These are phyloP conservation scores for Haplochromis vanheusdeni DNA, from an alignment of 2,113 vertebrate species.

Conservation along the genomic window DNA sequence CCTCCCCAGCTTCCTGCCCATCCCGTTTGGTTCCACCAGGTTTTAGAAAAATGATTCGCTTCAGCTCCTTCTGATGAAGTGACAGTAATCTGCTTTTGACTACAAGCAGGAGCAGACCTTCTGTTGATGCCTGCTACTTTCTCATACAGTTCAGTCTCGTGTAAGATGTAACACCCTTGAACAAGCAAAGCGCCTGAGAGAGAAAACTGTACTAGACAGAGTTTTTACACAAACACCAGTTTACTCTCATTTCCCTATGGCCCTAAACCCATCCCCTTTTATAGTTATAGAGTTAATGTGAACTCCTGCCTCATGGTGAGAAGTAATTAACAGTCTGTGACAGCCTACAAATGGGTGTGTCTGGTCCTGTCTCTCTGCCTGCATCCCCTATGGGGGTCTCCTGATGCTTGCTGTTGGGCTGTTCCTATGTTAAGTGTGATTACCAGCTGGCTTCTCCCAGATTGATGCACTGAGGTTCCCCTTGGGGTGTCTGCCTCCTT, in stretches of 20 bases:
- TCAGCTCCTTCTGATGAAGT: constrained; percentile 43
- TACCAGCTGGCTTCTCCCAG: constrained; percentile 59
- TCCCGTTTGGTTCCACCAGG: constrained; percentile 16
- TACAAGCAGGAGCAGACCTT: constrained; percentile 8
- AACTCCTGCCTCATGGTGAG: constrained; percentile 47
- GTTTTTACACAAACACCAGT: background rate
- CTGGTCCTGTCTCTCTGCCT: constrained; percentile 28
- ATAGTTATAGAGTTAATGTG: constrained; percentile 39
- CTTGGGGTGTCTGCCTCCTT: constrained; percentile 30
- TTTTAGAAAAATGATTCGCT: constrained; percentile 47
- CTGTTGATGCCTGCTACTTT: constrained; percentile 10
- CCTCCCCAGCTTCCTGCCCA: constrained; percentile 17
- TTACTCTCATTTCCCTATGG: background rate
- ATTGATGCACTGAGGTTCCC: constrained; percentile 45
- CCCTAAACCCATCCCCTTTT: constrained; percentile 17
- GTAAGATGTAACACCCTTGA: constrained; percentile 11
- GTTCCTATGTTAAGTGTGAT: constrained; percentile 51
- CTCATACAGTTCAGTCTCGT: background rate
- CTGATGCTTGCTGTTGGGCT: constrained; percentile 16
- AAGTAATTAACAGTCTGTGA: constrained; percentile 59
- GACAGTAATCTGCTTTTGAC: constrained; percentile 55
- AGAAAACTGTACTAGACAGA: background rate
- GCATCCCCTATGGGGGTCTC: background rate
- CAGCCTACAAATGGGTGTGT: constrained; percentile 25
- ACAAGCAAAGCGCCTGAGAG: background rate